Evolutionary conservation across 2,113 vertebrate genomes (phyloP).

Genomic region (Amblyopsis rosae): DNA sequence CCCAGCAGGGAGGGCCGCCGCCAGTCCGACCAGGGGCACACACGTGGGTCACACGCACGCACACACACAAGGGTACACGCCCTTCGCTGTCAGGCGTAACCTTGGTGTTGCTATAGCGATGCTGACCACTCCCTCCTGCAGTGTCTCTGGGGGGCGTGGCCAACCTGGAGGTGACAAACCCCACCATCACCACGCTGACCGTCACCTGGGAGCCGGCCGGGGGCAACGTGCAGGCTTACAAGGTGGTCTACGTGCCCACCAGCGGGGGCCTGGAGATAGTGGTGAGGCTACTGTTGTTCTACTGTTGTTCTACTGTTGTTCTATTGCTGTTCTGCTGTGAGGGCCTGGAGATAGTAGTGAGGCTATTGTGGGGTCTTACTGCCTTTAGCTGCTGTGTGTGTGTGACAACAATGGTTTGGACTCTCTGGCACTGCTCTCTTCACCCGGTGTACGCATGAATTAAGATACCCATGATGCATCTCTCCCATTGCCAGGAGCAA

Average conservation of each 20-base stretch:
- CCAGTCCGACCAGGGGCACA: conserved; percentile 90
- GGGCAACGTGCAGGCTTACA: conserved; percentile 93
- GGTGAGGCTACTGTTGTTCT: conserved; percentile 66
- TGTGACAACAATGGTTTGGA: too few relatives aligned
- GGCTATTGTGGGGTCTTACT: not conserved
- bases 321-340: conserved; percentile 48
- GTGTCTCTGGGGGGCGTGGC: conserved; percentile 74
- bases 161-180: conserved; percentile 84
- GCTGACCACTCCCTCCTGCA: conserved; percentile 13
- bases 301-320: not conserved
- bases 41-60: conserved; percentile 73
- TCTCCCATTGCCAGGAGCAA: conserved; percentile 75
- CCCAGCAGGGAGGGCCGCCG: conserved; percentile 85
- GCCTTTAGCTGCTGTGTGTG: too few relatives aligned
- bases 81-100: too few relatives aligned
- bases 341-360: conserved; percentile 85
- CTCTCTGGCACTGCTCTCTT: too few relatives aligned
- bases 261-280: conserved; percentile 83
- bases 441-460: not conserved
- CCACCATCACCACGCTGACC: conserved; percentile 88
- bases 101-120: too few relatives aligned
- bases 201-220: conserved; percentile 90
- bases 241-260: conserved; percentile 83
- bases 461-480: not conserved
- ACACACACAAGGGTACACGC: too few relatives aligned